Percentiles rank a stretch among this genome's conserved stretches.
These are phyloP conservation scores for Pipistrellus pipistrellus DNA, from an alignment of 2,797 vertebrate species.

Conservation along the genomic window DNA sequence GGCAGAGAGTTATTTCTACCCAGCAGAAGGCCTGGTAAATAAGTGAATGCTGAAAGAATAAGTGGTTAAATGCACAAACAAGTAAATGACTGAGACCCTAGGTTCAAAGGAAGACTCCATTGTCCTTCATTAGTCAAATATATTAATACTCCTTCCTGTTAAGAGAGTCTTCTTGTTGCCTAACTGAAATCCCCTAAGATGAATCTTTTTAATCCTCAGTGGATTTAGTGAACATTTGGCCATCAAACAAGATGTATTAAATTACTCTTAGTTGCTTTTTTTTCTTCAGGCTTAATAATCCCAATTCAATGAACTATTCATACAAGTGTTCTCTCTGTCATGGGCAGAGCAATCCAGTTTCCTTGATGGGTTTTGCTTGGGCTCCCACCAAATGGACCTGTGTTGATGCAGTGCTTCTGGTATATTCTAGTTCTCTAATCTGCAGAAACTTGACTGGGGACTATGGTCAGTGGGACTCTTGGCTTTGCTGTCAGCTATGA, in stretches of 20 bases:
- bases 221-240: conserved; percentile 77
- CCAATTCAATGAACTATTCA: neutral
- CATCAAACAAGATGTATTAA: conserved; percentile 74
- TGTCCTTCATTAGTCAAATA: conserved; percentile 65
- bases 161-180: conserved; percentile 61
- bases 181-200: conserved; percentile 75
- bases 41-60: neutral
- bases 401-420: neutral
- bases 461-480: neutral
- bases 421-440: neutral
- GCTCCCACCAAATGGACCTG: neutral
- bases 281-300: conserved; percentile 29
- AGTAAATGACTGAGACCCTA: conserved; percentile 39
- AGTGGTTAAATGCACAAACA: conserved; percentile 18
- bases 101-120: conserved; percentile 46
- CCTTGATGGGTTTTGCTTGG: neutral
- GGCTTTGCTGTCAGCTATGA: neutral
- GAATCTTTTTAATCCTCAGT: conserved; percentile 74
- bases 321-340: neutral
- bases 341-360: neutral
- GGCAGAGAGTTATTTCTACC: conserved; percentile 30
- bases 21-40: neutral
- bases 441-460: neutral
- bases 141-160: conserved; percentile 59
- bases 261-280: conserved; percentile 51